These are phyloP conservation scores for Stichodactyla mertensii DNA, from an alignment of 64 coral and sea anemone genomes.

Conservation along the genomic window DNA sequence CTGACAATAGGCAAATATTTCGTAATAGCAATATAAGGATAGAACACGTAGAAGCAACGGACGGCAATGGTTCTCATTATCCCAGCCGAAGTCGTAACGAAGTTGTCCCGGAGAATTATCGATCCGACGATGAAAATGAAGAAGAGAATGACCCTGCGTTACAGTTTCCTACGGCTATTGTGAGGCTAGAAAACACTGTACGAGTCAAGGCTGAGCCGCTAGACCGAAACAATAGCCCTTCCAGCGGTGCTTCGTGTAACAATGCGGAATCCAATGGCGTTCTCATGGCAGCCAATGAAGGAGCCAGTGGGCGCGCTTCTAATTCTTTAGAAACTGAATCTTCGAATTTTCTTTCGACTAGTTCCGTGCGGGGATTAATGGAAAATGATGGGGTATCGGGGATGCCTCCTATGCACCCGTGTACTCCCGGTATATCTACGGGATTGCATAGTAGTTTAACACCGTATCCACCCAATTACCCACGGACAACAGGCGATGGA, in stretches of 20 bases:
- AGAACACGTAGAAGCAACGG: neutral
- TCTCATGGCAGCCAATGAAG: neutral
- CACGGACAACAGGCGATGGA: neutral
- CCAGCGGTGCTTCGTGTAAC: neutral
- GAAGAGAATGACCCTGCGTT: neutral
- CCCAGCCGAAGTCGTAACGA: neutral
- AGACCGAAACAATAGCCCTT: constrained; percentile 4
- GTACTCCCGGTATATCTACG: constrained; percentile 15
- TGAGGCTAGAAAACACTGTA: constrained; percentile 43
- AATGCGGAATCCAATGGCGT: neutral
- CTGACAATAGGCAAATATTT: neutral
- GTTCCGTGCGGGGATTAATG: constrained; percentile 4
- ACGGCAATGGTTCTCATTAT: neutral
- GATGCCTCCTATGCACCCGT: constrained; percentile 7
- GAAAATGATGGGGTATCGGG: neutral
- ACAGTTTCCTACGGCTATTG: constrained; percentile 36
- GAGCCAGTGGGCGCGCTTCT: neutral
- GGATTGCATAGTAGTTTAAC: constrained; percentile 18
- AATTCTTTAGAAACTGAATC: neutral
- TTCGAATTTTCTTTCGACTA: constrained; percentile 1
- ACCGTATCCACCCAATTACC: constrained; percentile 25
- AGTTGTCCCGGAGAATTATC: neutral
- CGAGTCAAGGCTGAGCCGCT: constrained; percentile 53
- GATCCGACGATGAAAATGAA: neutral
- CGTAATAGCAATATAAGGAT: neutral